Evolutionary conservation across 2,888 invertebrate species (phyloP).

Genomic region (Blomia tropicalis): DNA sequence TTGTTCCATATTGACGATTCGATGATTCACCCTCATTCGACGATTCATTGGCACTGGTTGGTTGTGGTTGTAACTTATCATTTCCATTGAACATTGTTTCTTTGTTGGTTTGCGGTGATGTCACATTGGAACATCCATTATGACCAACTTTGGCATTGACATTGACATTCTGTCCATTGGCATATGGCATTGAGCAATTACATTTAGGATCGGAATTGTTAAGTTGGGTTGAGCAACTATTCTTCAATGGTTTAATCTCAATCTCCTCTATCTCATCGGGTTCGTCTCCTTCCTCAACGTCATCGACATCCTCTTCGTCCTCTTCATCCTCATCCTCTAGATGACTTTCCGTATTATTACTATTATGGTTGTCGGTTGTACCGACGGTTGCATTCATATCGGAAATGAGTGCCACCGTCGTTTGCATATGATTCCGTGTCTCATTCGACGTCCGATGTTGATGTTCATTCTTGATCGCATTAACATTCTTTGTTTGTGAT

Average conservation of each 20-base stretch:
- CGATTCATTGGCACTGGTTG: background rate
- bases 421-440: background rate
- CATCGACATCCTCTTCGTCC: constrained; percentile 16
- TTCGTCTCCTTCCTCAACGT: background rate
- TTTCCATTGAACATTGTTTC: no score
- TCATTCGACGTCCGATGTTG: background rate
- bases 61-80: background rate
- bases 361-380: constrained; percentile 5
- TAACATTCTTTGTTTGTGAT: background rate
- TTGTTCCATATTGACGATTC: background rate
- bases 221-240: constrained; percentile 9
- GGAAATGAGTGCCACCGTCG: background rate
- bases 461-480: constrained; percentile 6
- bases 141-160: no score
- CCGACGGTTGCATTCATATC: background rate
- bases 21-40: background rate
- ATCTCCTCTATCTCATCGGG: background rate
- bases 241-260: constrained; percentile 8
- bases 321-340: constrained; percentile 19
- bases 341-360: constrained; percentile 13
- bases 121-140: no score
- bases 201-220: constrained; percentile 1
- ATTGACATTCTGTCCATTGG: background rate
- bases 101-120: no score
- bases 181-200: constrained; percentile 11